Base-by-base conservation (phyloP, 2,888 invertebrate genomes). In the Stratiomys singularior region DNA sequence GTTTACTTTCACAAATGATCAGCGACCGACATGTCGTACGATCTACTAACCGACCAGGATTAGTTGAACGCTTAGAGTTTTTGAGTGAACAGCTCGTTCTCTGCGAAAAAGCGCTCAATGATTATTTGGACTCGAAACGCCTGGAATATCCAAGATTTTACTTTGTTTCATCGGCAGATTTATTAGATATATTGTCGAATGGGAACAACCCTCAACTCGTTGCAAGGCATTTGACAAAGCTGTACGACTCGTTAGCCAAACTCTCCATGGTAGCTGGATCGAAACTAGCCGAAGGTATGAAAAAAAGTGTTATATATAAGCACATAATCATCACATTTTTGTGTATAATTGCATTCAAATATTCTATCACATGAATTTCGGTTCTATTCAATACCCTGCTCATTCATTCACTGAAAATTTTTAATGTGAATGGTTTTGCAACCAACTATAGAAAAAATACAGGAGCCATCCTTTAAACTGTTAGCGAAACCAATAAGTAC, bases 71-170 rank as follows among this genome's bases (percentile, higher is more conserved):
- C 67, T 89, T 98, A 69, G 96, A 97, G 81, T 88, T 88, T 0
- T 85, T 97, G 9, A 92, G 94, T 85, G 85, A 85, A 0, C 89
- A 93, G 76, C 89, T 98, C 79, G 91, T 92, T 15, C 88, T 96
- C 1, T 98, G 98, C 86, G 98, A 98, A 86, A 98, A 98, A 87
- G 97, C 97, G 0, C 88, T 98, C 56, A 95, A 97, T 58, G 94
- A 98, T 86, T 98, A 98, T 85, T 89, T 98, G 82, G 98, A 98
- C 87, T 97, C 97, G 0, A 98, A 98, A 86, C 90, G 97, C 76
- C 89, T 97, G 80, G 95, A 95, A 0, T 98, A 97, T 88, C 98
- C 98, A 15, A 90, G 98, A 64, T 98, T 98, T 86, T 98, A 98
- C 87, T 98, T 98, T 85, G 95, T 98, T 0, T 97, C 97, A 0